Evolutionary conservation across 2,113 vertebrate species (phyloP).

Genomic region (Gasterosteus nipponicus): DNA sequence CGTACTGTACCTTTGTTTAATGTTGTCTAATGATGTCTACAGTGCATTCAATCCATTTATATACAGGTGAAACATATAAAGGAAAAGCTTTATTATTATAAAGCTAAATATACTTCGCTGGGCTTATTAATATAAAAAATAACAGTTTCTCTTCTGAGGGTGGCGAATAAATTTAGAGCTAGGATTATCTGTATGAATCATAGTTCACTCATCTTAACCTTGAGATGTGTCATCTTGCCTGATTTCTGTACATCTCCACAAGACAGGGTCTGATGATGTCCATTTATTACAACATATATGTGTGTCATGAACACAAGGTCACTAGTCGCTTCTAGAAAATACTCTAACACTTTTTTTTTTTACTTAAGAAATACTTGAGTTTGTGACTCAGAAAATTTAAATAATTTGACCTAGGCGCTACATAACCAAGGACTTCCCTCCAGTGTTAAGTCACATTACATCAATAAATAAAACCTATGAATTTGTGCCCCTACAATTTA

Average conservation of each 20-base stretch:
- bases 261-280: slow-evolving; percentile 18
- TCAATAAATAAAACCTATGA: slow-evolving; percentile 4
- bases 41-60: not conserved
- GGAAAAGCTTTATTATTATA: too few relatives aligned
- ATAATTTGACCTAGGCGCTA: slow-evolving; percentile 10
- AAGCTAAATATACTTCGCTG: not conserved
- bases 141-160: slow-evolving; percentile 7
- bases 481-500: slow-evolving; percentile 18
- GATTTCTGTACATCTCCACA: not conserved
- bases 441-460: slow-evolving; percentile 17
- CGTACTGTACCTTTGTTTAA: too few relatives aligned
- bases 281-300: not conserved
- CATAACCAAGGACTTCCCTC: slow-evolving; percentile 4
- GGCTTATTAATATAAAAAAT: not conserved
- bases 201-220: slow-evolving; percentile 31
- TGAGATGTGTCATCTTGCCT: slow-evolving; percentile 13
- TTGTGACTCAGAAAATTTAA: too few relatives aligned
- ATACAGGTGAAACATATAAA: not conserved
- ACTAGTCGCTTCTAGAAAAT: slow-evolving; percentile 1
- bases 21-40: not conserved
- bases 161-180: not conserved
- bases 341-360: too few relatives aligned
- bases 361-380: too few relatives aligned
- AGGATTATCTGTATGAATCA: slow-evolving; percentile 10
- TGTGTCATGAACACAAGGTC: not conserved